Evolutionary conservation across 2,113 vertebrate genomes (phyloP).

Genomic region (Heterochromis multidens): DNA sequence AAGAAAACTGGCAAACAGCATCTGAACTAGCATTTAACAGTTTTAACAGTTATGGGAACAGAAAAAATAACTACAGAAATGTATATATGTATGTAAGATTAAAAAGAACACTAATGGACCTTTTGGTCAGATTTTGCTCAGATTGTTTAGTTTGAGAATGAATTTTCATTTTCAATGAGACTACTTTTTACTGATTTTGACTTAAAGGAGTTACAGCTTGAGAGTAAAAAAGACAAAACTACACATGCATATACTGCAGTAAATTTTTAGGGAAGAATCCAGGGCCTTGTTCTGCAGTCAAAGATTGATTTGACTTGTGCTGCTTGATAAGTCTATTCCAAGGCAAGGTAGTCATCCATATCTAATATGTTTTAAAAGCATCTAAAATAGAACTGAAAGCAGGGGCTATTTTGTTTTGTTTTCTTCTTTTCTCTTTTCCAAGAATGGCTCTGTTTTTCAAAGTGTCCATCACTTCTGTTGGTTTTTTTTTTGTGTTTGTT

Average conservation of each 20-base stretch:
- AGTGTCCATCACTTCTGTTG: not conserved
- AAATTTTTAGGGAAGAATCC: not conserved
- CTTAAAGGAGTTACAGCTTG: not conserved
- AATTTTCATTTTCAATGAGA: not conserved
- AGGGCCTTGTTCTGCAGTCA: not conserved
- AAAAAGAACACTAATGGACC: not conserved
- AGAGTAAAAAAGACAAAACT: not conserved
- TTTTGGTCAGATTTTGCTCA: not conserved
- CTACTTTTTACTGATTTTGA: not conserved
- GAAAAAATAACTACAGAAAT: not conserved
- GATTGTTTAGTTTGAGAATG: not conserved
- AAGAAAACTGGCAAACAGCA: not conserved
- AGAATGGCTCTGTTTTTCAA: not conserved
- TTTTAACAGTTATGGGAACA: not conserved
- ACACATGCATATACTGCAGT: not conserved
- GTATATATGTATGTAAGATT: too few species aligned
- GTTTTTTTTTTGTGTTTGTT: slow-evolving; percentile 2
- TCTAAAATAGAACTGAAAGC: not conserved
- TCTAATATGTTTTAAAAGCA: not conserved
- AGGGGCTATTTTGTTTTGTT: not conserved
- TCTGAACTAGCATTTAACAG: not conserved
- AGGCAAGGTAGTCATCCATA: not conserved
- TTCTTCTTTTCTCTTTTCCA: not conserved
- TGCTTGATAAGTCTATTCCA: not conserved
- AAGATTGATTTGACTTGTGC: not conserved